These are phyloP conservation scores for Mactra quadrangularis DNA, from an alignment of 1,140 invertebrate species.

Conservation along the genomic window DNA sequence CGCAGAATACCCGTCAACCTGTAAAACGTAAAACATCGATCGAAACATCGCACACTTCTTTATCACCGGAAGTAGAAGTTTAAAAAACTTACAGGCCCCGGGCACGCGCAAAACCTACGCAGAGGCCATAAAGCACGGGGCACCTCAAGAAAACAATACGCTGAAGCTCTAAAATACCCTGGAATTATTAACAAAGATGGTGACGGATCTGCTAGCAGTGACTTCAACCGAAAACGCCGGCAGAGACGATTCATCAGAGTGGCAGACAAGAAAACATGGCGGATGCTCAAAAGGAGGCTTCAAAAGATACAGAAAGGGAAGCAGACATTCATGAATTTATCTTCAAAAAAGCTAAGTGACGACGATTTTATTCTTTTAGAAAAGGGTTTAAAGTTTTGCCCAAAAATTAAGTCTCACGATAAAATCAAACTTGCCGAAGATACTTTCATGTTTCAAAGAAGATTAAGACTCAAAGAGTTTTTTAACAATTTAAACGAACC, in stretches of 20 bases:
- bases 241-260: constrained; percentile 20
- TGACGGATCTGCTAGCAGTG: neutral
- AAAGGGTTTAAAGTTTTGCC: constrained; percentile 36
- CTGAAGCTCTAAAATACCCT: neutral
- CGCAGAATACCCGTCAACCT: neutral
- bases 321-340: constrained; percentile 28
- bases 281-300: constrained; percentile 4
- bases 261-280: too few relatives aligned
- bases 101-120: constrained; percentile 10
- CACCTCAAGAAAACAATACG: neutral
- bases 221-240: neutral
- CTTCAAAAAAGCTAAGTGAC: too few relatives aligned
- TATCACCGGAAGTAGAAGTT: neutral
- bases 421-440: constrained; percentile 45
- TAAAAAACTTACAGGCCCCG: neutral
- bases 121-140: constrained; percentile 29
- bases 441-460: constrained; percentile 35
- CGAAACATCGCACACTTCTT: neutral
- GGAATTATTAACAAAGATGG: neutral
- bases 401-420: constrained; percentile 16
- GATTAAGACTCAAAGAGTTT: too few relatives aligned
- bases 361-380: too few relatives aligned
- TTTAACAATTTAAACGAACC: too few relatives aligned
- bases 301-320: constrained; percentile 28
- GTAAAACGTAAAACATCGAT: neutral